Evolutionary conservation across 1,140 invertebrate genomes (phyloP).

Genomic region (Potamilus streckersoni): DNA sequence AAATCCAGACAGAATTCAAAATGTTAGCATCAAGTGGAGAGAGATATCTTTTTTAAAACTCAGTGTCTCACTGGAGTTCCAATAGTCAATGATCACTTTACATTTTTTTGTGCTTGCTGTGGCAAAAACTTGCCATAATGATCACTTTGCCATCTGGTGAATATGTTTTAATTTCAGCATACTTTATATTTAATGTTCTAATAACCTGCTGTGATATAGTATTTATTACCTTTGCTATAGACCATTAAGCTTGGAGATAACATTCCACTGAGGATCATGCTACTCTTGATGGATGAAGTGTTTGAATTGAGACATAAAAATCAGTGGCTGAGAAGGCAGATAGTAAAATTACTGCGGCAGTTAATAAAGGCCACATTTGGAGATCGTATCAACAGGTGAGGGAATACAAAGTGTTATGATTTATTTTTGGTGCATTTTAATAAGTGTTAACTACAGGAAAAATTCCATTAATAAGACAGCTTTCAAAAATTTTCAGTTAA

Average conservation of each 20-base stretch:
- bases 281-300: slow-evolving; percentile 90
- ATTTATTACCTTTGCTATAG: slow-evolving; percentile 9
- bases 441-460: too few relatives aligned
- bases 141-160: too few relatives aligned
- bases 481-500: too few relatives aligned
- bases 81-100: too few relatives aligned
- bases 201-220: not conserved
- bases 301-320: slow-evolving; percentile 89
- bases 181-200: not conserved
- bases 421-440: too few relatives aligned
- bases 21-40: too few relatives aligned
- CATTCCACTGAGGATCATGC: slow-evolving; percentile 87
- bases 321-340: slow-evolving; percentile 86
- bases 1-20: too few relatives aligned
- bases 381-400: slow-evolving; percentile 81
- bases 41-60: too few relatives aligned
- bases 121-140: too few relatives aligned
- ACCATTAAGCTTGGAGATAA: slow-evolving; percentile 74
- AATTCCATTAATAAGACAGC: too few relatives aligned
- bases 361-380: slow-evolving; percentile 85
- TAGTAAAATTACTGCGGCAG: slow-evolving; percentile 83
- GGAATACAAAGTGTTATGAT: not conserved
- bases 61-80: too few relatives aligned
- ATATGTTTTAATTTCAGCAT: not conserved
- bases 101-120: too few relatives aligned